Conservation (phyloP, 2,113 vertebrate species). For the Halcyon malimbica region DNA sequence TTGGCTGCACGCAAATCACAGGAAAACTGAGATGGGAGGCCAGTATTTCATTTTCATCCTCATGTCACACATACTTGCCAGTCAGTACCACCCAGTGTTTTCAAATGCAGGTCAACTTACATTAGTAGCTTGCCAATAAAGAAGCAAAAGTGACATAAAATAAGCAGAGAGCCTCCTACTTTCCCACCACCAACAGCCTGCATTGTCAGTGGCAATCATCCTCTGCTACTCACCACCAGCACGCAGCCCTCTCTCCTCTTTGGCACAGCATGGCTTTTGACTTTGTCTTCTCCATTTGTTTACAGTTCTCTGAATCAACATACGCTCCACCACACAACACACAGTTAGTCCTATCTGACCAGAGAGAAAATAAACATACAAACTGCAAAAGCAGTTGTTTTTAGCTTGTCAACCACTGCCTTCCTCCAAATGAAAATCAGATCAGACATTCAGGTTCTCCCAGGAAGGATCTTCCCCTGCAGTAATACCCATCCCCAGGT, state of each 20-base stretch:
- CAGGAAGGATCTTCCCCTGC: background rate
- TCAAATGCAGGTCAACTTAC: slow-evolving; percentile 4
- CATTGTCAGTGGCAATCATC: background rate
- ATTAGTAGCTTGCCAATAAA: slow-evolving; percentile 20
- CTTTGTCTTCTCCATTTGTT: background rate
- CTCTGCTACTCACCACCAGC: background rate
- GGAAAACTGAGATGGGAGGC: background rate
- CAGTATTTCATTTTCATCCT: background rate
- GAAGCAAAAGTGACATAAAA: background rate
- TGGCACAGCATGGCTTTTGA: background rate
- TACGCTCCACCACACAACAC: background rate
- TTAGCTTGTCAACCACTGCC: background rate
- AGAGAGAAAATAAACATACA: background rate
- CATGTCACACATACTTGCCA: background rate
- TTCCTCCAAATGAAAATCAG: background rate
- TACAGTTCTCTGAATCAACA: slow-evolving; percentile 14
- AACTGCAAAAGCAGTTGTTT: background rate
- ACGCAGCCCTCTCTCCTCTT: background rate
- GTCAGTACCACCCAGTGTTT: background rate
- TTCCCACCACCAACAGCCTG: background rate
- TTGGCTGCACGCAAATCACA: background rate
- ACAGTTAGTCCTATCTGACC: background rate
- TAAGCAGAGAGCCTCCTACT: background rate
- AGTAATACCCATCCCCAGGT: background rate
- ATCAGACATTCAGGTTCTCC: background rate